Percentiles rank a stretch among this genome's conserved stretches.
These are phyloP conservation scores for Lepus oiostolus DNA, from an alignment of 2,797 vertebrate species.

Conservation along the genomic window DNA sequence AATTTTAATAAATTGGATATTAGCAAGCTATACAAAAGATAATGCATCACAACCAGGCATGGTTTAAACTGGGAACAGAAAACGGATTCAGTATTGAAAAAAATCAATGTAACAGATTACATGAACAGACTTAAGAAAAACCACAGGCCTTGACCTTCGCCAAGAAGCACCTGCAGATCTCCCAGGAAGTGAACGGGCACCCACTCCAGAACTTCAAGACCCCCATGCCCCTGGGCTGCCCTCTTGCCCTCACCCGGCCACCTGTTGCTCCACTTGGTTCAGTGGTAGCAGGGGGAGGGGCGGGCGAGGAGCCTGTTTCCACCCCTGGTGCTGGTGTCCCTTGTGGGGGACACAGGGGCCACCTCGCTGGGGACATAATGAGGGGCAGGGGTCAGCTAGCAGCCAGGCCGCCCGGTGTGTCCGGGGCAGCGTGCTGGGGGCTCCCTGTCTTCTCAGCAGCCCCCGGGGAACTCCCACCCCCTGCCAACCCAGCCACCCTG, in stretches of 20 bases:
- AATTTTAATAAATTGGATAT: background rate
- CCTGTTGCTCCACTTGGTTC: too few relatives aligned
- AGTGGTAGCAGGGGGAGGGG: background rate
- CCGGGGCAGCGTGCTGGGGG: background rate
- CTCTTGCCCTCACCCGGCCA: background rate
- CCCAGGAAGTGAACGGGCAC: slow-evolving; percentile 92
- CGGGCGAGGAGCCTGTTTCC: background rate
- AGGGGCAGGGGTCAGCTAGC: background rate
- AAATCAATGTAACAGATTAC: background rate
- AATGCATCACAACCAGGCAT: background rate
- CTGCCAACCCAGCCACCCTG: background rate
- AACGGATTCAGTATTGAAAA: background rate
- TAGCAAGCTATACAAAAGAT: background rate
- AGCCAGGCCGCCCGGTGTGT: background rate
- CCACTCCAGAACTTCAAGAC: too few relatives aligned
- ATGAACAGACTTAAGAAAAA: slow-evolving; percentile 3
- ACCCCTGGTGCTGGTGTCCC: too few relatives aligned
- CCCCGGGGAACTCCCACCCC: background rate
- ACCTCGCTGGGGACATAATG: too few relatives aligned
- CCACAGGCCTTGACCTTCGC: slow-evolving; percentile 92
- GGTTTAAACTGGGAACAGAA: background rate
- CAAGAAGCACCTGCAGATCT: slow-evolving; percentile 96
- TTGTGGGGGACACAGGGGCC: background rate
- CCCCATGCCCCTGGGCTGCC: background rate
- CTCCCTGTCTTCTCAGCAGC: background rate